phyloP scores from a whole-genome alignment of 2,888 invertebrate species.

The Diplazon laetatorius region DNA sequence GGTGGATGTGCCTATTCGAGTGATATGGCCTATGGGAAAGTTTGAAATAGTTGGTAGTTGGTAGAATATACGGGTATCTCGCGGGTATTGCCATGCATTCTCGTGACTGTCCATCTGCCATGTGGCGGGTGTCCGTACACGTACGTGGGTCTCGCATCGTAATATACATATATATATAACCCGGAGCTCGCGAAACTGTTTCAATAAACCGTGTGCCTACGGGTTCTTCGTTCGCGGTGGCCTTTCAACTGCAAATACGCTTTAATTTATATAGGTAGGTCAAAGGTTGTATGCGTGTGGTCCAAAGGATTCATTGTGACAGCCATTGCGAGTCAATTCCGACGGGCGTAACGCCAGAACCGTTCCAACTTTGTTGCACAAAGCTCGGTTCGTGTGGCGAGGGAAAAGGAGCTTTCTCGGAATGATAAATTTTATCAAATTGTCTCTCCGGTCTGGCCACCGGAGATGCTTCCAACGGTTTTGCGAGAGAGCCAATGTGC shows the following conservation, averaged over 20 bases:
- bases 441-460: too few relatives aligned
- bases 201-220: conserved; percentile 2
- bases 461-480: too few relatives aligned
- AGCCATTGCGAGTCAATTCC: background rate
- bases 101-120: conserved; percentile 10
- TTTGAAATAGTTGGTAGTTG: conserved; percentile 18
- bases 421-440: too few relatives aligned
- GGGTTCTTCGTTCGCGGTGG: background rate
- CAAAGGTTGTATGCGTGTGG: background rate
- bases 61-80: conserved; percentile 37
- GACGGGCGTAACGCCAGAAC: background rate
- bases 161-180: too few relatives aligned
- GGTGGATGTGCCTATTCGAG: conserved; percentile 5
- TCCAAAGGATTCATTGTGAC: background rate
- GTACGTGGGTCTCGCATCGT: background rate
- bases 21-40: conserved; percentile 19
- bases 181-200: conserved; percentile 5
- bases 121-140: background rate
- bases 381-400: background rate
- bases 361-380: background rate
- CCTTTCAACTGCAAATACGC: conserved; percentile 14
- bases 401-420: background rate
- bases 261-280: background rate
- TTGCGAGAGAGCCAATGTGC: too few relatives aligned
- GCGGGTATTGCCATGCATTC: conserved; percentile 4